Evolutionary conservation across 1,140 invertebrate genomes (phyloP), one percentile per base, ranked within the genome.

Genomic region (Lasioglossum baleicum): DNA sequence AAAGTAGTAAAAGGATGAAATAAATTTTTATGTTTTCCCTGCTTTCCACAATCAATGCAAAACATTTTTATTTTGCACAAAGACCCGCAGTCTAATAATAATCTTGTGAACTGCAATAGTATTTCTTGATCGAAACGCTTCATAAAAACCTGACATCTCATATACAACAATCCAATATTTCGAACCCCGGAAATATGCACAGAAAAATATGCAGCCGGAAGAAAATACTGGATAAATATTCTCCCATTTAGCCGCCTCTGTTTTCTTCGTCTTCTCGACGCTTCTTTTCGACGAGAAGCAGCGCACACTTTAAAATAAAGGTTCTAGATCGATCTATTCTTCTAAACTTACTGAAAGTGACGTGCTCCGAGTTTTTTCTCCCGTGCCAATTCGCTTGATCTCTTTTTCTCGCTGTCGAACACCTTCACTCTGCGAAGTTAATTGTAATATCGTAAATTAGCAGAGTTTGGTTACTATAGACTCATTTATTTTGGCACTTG

Each of bases 291-390:
- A 4, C 10, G 2, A n/a, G 48, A 15, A 63, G n/a, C 35, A 51
- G 40, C 6, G 20, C 10, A 31, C 4, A 51, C 26, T 64, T 72
- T 53, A 56, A 56, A 72, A 51, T 71, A 53, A 72, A 72, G 48
- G 17, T 66, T 83, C 60, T 60, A 70, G 69, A 80, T 48, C 31
- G 40, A 73, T 66, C 26, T 65, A 51, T 35, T 35, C 68, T 75
- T 73, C 83, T 76, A 85, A 76, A 85, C 81, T 84, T 85, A 85
- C 63, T 44, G 42, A 56, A 69, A 31, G 51, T 73, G 69, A 84
- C 79, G 53, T 31, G 65, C 35, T 72, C 60, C 56, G 65, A 81
- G 53, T 58, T 83, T 83, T 83, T 84, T 73, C 22, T n/a, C 26
- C 69, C n/a, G 48, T 48, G 31, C 48, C 67, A 75, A 72, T 22